phyloP scores from a whole-genome alignment of 2,113 vertebrate genomes.

The Casuarius casuarius region DNA sequence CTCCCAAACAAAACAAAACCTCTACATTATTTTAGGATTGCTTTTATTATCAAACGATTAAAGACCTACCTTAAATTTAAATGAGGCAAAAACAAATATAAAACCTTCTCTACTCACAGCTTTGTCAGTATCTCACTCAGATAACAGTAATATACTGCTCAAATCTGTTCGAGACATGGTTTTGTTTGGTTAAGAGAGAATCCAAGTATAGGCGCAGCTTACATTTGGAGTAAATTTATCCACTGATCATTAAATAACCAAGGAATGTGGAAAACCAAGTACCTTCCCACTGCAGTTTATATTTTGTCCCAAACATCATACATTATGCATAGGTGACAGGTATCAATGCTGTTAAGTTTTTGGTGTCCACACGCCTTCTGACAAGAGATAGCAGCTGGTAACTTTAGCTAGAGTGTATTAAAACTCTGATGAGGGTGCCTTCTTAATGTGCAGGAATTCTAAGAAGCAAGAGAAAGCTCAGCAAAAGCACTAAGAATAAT shows the following conservation, averaged over 20 bases:
- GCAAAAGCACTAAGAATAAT: not conserved
- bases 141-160: not conserved
- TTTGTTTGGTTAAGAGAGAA: not conserved
- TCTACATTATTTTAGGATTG: conserved; percentile 14
- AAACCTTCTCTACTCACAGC: not conserved
- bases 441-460: not conserved
- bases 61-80: not conserved
- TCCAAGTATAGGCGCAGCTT: not conserved
- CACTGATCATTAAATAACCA: not conserved
- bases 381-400: not conserved
- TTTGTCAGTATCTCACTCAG: not conserved
- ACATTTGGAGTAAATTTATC: not conserved
- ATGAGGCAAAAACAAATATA: not conserved
- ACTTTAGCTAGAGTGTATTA: not conserved
- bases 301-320: not conserved
- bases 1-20: conserved; percentile 38
- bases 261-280: rapidly evolving
- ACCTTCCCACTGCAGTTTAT: not conserved
- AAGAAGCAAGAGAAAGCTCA: not conserved
- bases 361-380: not conserved
- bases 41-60: conserved; percentile 7
- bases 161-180: not conserved
- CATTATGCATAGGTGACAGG: not conserved
- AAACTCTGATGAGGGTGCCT: not conserved
- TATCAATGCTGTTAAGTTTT: not conserved